Evolutionary conservation across 2,888 invertebrate species (phyloP).

Genomic region (Sylvicola cinctus): DNA sequence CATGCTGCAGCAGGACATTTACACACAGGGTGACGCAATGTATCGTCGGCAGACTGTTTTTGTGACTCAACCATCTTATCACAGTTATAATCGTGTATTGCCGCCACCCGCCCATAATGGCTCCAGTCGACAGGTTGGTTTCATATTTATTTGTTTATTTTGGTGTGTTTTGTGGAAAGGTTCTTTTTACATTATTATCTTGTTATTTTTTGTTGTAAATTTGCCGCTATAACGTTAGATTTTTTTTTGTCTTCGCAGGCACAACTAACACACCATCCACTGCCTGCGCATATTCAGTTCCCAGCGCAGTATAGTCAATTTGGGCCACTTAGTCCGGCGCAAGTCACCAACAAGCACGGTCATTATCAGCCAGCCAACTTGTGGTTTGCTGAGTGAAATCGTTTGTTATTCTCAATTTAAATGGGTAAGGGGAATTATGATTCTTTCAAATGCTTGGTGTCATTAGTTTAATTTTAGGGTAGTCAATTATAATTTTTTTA

Average conservation of each 20-base stretch:
- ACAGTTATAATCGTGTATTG: slow-evolving; percentile 23
- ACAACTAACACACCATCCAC: slow-evolving; percentile 51
- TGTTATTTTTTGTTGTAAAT: too few species aligned
- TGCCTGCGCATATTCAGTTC: slow-evolving; percentile 67
- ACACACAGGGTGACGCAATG: slow-evolving; percentile 30
- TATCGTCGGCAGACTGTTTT: slow-evolving; percentile 48
- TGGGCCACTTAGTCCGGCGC: slow-evolving; percentile 26
- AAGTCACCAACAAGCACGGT: slow-evolving; percentile 26
- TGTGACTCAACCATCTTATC: slow-evolving; percentile 32
- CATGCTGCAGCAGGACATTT: slow-evolving; percentile 22
- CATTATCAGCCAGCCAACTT: slow-evolving; percentile 26
- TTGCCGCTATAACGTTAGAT: too few species aligned
- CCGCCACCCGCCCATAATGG: slow-evolving; percentile 26
- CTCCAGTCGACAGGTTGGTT: slow-evolving; percentile 24
- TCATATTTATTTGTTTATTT: slow-evolving; percentile 1
- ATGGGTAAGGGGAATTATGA: too few species aligned
- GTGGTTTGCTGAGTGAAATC: slow-evolving; percentile 27
- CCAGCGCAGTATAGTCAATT: slow-evolving; percentile 39
- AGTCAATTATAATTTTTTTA: too few species aligned
- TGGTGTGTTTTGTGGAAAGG: slow-evolving; percentile 3
- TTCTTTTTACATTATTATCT: too few species aligned
- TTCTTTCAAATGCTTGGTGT: too few species aligned
- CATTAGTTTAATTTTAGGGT: too few species aligned
- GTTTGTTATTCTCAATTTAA: too few species aligned
- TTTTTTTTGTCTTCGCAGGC: too few species aligned